Percentiles rank a stretch among this genome's conserved stretches.
phyloP scores from a whole-genome alignment of 1,140 invertebrate species.

The Gryon sp. region DNA sequence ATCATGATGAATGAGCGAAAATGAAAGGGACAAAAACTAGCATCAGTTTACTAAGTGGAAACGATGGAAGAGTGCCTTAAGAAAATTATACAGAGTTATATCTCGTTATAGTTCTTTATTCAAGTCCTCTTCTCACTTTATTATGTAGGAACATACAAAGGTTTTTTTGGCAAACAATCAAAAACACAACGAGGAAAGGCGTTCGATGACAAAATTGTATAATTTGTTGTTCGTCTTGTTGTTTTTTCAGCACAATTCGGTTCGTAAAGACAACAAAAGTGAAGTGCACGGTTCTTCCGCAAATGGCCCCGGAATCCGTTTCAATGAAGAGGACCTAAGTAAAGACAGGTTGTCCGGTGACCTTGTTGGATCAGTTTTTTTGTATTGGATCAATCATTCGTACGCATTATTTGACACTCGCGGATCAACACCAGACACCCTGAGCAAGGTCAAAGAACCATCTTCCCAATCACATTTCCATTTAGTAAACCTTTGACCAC shows the following conservation, averaged over 20 bases:
- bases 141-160: constrained; percentile 45
- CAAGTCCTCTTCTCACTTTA: constrained; percentile 57
- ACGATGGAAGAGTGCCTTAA: constrained; percentile 53
- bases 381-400: constrained; percentile 7
- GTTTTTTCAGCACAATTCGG: no score
- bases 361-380: constrained; percentile 22
- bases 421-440: constrained; percentile 25
- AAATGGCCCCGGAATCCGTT: not conserved
- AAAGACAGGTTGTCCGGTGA: constrained; percentile 40
- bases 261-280: not conserved
- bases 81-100: constrained; percentile 26
- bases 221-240: no score
- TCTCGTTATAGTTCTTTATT: constrained; percentile 58
- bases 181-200: constrained; percentile 17
- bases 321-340: constrained; percentile 56
- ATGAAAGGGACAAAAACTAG: constrained; percentile 26
- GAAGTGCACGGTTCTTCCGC: not conserved
- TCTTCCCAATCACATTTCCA: constrained; percentile 50
- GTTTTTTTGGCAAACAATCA: constrained; percentile 19
- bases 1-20: not conserved
- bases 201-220: constrained; percentile 23
- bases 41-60: constrained; percentile 58
- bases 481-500: constrained; percentile 49
- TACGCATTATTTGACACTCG: constrained; percentile 13
- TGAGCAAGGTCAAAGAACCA: constrained; percentile 23